Evolutionary conservation across 2,797 vertebrate species (phyloP), one percentile per base, ranked within the genome.

Genomic region (Oophaga sylvatica): DNA sequence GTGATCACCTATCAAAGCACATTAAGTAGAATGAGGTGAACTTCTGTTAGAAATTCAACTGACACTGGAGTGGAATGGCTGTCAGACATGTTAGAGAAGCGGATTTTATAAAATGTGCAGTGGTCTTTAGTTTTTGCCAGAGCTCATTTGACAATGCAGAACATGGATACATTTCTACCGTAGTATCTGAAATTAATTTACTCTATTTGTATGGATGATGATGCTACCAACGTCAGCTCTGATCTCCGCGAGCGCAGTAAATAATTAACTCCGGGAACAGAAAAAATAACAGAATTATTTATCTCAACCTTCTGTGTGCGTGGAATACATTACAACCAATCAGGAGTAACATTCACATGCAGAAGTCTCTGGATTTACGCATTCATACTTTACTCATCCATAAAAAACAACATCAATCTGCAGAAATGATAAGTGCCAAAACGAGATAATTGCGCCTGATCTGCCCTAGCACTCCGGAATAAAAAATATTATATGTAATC

Each of bases 261-360:
- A 57, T 78, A 57, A 78, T 78, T 53, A 29, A n/a, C 75, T 78
- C 22, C 7, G 8, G 71, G 71, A 75, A 22, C 35, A n/a, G 41
- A 48, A n/a, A 59, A 75, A 20, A 75, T 75, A 48, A 29, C n/a
- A 59, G 56, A 17, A 26, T 29, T 59, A 79, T 29, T 79, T 20
- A 59, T 22, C 26, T 57, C 76, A 31, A 13, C 76, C 20, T 9
- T 7, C 15, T 59, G 29, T 31, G 26, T 59, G 76, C 59, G 53
- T 19, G 26, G 76, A 79, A 79, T 57, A 59, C 56, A 59, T 79
- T 79, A 79, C 19, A 57, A 29, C 13, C 48, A 29, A 79, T 79
- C 76, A 57, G 75, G n/a, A 45, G 2, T n/a, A 8, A 79, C 16
- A 79, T 79, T 29, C 56, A 31, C 17, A 79, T 79, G 53, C 76